Evolutionary conservation across 2,797 vertebrate genomes (phyloP).

Genomic region (Valencia hispanica): DNA sequence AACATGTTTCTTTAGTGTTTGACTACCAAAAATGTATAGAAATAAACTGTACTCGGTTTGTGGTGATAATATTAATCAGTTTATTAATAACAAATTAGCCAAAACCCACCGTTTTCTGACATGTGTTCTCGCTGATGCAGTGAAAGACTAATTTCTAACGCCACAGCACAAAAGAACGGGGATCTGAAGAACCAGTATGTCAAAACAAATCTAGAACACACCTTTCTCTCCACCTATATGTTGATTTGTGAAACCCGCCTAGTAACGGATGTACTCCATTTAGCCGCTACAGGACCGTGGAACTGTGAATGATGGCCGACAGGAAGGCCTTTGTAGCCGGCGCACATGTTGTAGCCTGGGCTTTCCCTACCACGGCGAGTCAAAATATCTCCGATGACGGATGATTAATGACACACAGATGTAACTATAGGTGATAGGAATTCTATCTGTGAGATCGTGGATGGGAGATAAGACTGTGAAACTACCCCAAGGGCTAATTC

Average conservation of each 20-base stretch:
- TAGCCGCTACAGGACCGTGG: conserved; percentile 11
- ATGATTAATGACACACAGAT: conserved; percentile 25
- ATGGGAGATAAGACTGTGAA: neutral
- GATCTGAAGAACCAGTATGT: conserved; percentile 15
- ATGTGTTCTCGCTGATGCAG: neutral
- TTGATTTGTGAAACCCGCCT: conserved; percentile 16
- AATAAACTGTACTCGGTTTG: neutral
- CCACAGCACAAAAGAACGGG: neutral
- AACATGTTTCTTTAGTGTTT: neutral
- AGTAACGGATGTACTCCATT: conserved; percentile 32
- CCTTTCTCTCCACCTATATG: neutral
- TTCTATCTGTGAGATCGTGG: conserved; percentile 20
- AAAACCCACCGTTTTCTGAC: neutral
- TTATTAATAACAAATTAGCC: neutral
- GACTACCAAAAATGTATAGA: neutral
- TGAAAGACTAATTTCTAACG: neutral
- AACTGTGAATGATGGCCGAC: conserved; percentile 14
- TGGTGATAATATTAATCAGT: neutral
- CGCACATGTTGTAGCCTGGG: conserved; percentile 25
- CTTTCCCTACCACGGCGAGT: conserved; percentile 13
- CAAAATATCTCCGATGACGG: neutral
- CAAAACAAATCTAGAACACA: conserved; percentile 44
- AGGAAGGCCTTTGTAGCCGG: conserved; percentile 16
- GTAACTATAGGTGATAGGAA: conserved; percentile 23
- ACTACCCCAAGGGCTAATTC: conserved; percentile 40